Evolutionary conservation across 2,888 invertebrate genomes (phyloP).

Genomic region (Cyclophora albipunctata): DNA sequence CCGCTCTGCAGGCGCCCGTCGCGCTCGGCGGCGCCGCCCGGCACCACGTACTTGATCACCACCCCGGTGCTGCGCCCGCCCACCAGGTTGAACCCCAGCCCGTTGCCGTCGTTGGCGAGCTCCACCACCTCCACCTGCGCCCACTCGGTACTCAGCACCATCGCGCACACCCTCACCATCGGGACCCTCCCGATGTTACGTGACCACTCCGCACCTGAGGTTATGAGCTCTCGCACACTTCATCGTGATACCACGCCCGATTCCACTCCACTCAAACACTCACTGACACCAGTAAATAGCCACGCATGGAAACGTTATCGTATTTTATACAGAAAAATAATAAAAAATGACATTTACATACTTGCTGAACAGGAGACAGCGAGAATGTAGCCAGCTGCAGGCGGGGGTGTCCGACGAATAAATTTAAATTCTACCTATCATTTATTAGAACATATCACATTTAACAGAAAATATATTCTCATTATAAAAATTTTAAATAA

Average conservation of each 20-base stretch:
- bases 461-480: neutral
- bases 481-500: neutral
- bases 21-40: slow-evolving; percentile 97
- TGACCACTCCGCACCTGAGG: slow-evolving; percentile 57
- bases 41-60: slow-evolving; percentile 97
- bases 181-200: slow-evolving; percentile 61
- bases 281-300: slow-evolving; percentile 12
- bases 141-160: slow-evolving; percentile 98
- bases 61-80: slow-evolving; percentile 98
- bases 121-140: slow-evolving; percentile 99
- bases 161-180: slow-evolving; percentile 70
- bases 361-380: slow-evolving; percentile 71
- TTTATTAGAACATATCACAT: neutral
- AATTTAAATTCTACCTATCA: slow-evolving; percentile 26
- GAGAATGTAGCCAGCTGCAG: slow-evolving; percentile 66
- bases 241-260: slow-evolving; percentile 29
- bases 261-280: neutral
- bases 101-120: slow-evolving; percentile 96
- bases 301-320: slow-evolving; percentile 28
- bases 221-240: slow-evolving; percentile 41
- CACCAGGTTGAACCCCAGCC: slow-evolving; percentile 98
- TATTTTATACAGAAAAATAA: slow-evolving; percentile 20
- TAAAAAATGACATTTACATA: slow-evolving; percentile 74
- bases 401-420: slow-evolving; percentile 49
- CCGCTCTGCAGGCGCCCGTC: slow-evolving; percentile 97